Evolutionary conservation across 2,888 invertebrate species (phyloP).

Genomic region (Mantis religiosa): DNA sequence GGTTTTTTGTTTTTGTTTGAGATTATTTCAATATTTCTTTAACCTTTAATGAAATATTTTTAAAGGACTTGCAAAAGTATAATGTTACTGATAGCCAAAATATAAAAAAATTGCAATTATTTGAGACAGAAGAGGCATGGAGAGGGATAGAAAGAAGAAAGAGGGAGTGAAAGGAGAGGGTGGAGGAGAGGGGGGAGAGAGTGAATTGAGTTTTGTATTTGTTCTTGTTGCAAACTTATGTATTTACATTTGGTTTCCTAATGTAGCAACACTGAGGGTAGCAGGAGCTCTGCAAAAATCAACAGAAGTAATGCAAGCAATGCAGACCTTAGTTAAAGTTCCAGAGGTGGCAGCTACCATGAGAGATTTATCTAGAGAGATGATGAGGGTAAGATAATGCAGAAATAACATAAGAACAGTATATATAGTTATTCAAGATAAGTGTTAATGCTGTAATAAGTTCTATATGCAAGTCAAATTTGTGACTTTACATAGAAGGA

Average conservation of each 20-base stretch:
- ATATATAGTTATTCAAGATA: background rate
- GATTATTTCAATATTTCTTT: no score
- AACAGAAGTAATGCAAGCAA: conserved; percentile 97
- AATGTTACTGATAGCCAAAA: no score
- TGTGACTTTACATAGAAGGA: no score
- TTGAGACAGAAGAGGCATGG: no score
- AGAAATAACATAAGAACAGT: background rate
- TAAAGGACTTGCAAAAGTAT: no score
- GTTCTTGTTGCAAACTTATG: background rate
- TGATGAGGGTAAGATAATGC: conserved; percentile 70
- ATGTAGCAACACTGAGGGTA: conserved; percentile 83
- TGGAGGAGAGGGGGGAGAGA: no score
- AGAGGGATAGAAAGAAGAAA: no score
- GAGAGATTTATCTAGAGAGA: conserved; percentile 97
- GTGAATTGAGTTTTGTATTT: background rate
- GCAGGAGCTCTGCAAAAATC: conserved; percentile 92
- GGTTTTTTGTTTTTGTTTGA: no score
- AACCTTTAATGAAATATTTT: no score
- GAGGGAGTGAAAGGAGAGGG: no score
- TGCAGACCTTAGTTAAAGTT: conserved; percentile 86
- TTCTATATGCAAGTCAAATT: background rate
- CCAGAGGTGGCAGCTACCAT: conserved; percentile 94
- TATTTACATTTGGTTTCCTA: background rate
- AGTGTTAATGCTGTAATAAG: background rate
- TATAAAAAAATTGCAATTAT: no score